These are phyloP conservation scores for Globodera ellingtonae DNA, from an alignment of 1,140 invertebrate species.

Conservation along the genomic window DNA sequence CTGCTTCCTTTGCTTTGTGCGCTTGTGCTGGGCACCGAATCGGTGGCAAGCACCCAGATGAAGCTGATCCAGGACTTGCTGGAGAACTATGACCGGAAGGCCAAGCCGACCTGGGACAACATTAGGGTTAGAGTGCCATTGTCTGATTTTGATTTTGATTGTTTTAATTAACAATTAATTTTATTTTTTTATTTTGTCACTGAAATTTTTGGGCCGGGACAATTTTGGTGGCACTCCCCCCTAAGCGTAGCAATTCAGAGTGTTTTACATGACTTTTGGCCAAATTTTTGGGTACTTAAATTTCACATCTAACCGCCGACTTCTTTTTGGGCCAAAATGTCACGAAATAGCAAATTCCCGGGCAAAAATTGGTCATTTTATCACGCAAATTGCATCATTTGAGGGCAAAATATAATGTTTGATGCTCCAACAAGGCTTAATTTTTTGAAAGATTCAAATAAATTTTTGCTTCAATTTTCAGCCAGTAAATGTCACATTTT, in stretches of 20 bases:
- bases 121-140: constrained; percentile 1
- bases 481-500: constrained; percentile 62
- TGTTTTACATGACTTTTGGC: too few species aligned
- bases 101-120: constrained; percentile 62
- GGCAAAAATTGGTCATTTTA: background rate
- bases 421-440: too few species aligned
- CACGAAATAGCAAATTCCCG: too few species aligned
- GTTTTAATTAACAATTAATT: background rate
- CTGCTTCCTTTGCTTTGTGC: background rate
- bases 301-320: background rate
- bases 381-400: background rate
- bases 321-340: background rate
- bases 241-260: too few species aligned
- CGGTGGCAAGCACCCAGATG: constrained; percentile 44
- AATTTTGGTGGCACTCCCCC: too few species aligned
- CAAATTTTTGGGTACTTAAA: too few species aligned
- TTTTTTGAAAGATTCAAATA: background rate
- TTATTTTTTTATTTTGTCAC: background rate
- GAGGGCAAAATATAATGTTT: background rate
- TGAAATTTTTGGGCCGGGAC: too few species aligned
- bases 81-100: constrained; percentile 60
- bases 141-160: background rate
- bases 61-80: constrained; percentile 62
- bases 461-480: background rate
- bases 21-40: background rate